Conservation (phyloP, 2,113 vertebrate genomes). For the Crotalus viridis region DNA sequence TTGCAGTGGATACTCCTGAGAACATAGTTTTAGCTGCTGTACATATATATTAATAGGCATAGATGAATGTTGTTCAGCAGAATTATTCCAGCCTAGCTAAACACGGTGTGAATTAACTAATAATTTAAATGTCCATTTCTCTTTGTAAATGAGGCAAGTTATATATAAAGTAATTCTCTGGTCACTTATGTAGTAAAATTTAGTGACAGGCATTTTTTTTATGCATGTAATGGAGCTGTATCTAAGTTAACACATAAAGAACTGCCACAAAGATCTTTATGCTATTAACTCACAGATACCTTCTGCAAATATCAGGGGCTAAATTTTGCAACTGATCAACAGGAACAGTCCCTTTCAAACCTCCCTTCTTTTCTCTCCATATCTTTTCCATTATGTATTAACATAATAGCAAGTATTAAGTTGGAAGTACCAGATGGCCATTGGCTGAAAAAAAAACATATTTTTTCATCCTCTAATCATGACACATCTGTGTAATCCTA, state of each 20-base stretch:
- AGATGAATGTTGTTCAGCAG: not conserved
- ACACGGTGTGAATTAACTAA: not conserved
- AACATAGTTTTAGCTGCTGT: not conserved
- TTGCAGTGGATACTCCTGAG: not conserved
- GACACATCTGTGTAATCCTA: too few relatives aligned
- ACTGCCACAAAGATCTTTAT: not conserved
- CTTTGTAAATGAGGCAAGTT: not conserved
- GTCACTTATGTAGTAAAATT: not conserved
- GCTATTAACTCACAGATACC: not conserved
- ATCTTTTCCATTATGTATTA: not conserved
- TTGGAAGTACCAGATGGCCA: not conserved
- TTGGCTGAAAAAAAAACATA: not conserved
- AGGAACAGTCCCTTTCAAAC: not conserved
- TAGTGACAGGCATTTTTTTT: not conserved
- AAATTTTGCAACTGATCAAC: constrained; percentile 2
- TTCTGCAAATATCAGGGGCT: not conserved
- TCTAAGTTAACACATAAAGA: not conserved
- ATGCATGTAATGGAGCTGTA: not conserved
- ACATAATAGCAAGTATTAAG: not conserved
- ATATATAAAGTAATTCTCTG: not conserved
- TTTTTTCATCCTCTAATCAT: not conserved
- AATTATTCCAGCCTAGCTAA: not conserved
- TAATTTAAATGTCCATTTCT: not conserved
- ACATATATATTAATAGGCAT: not conserved
- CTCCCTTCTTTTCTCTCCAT: not conserved